Conservation (phyloP, 2,113 vertebrate genomes). For the Ariopsis seemanni region DNA sequence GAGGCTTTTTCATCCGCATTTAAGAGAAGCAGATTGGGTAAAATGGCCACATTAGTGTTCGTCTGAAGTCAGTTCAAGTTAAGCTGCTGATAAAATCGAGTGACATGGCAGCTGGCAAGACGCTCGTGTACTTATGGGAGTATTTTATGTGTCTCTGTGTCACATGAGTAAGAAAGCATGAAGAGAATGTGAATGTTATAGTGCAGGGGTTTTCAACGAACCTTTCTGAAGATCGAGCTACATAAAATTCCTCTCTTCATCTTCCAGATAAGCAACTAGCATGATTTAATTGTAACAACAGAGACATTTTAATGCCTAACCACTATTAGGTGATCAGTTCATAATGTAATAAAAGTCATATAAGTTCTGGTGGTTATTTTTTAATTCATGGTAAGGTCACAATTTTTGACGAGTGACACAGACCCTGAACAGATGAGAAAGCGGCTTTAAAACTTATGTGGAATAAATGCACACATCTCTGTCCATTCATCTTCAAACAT, state of each 20-base stretch:
- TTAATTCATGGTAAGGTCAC: background rate
- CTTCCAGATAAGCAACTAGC: too few relatives aligned
- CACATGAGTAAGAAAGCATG: background rate
- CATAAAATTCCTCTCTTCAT: too few relatives aligned
- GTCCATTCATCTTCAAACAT: background rate
- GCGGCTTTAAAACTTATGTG: background rate
- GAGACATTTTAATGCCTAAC: background rate
- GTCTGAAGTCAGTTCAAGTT: constrained; percentile 41
- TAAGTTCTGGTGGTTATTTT: background rate
- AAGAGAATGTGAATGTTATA: background rate
- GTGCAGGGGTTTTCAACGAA: background rate
- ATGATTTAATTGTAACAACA: too few relatives aligned
- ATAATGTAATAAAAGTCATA: background rate
- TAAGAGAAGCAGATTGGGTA: constrained; percentile 24
- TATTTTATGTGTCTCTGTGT: background rate
- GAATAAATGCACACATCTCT: background rate
- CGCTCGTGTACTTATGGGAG: constrained; percentile 10
- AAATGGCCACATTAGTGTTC: constrained; percentile 40
- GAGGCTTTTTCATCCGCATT: constrained; percentile 46
- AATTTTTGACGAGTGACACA: background rate
- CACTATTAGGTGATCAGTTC: background rate
- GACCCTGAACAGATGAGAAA: background rate
- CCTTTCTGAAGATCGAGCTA: background rate
- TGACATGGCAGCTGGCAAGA: constrained; percentile 33
- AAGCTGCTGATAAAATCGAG: constrained; percentile 46